Base-by-base conservation (phyloP, 64 coral and sea anemone species). In the Anthopleura sola region DNA sequence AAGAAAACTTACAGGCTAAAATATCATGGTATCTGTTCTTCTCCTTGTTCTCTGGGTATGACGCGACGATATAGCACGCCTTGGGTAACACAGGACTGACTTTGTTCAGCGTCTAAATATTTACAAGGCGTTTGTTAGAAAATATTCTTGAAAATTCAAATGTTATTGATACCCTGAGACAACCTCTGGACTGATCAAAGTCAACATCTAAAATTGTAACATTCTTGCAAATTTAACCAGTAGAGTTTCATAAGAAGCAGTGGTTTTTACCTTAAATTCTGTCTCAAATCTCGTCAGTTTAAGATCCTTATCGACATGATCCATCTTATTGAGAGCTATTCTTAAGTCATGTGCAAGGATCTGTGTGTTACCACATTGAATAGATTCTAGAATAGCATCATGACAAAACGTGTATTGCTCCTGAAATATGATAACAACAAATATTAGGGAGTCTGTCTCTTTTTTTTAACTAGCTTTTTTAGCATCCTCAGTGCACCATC, bases 331-430 rank as follows among this genome's bases (percentile, higher is more conserved):
- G 17, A 99, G 87, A 16, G 88, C 87, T 76, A 99, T 99, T 64
- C 97, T 88, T 36, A 99, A 36, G 40, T 99, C 93, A 82, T 99
- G 97, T 33, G 97, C 97, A 50, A 89, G 81, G 44, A 99, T 95
- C 58, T 99, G 97, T 26, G 97, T 99, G 60, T 99, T 99, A 47
- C 97, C 97, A 62, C 97, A 99, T 87, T 95, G 92, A 51, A 99
- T 83, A 34, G 97, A 78, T 78, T 99, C 97, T 49, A 99, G 82
- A 19, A 92, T 82, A 12, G 93, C 97, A 64, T 99, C 97, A 40
- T 99, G 97, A 50, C 97, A 99, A 37, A 99, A 99, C 5, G 92
- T 92, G 55, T 99, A 99, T 34, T 99, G 97, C 29, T 94, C 97
- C 97, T 99, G 66, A 31, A 71, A 71, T 3, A 62, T 31, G 2